A percentile compares a stretch with the other conserved stretches of the same genome.
Evolutionary conservation across 2,888 invertebrate species (phyloP).

Genomic region (Drosophila mercatorum): DNA sequence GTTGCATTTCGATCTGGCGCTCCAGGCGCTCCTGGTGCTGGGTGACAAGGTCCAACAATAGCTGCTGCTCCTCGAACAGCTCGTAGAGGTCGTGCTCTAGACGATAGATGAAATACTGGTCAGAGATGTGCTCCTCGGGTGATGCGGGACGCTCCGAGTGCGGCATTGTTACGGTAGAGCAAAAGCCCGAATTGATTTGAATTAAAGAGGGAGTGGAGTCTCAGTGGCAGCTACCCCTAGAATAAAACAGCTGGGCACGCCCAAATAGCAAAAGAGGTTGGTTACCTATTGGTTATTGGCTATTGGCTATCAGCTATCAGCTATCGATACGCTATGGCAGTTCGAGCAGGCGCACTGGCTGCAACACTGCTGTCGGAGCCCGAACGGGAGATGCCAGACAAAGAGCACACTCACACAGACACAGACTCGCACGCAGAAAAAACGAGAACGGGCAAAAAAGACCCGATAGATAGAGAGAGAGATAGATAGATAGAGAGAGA

Average conservation of each 20-base stretch:
- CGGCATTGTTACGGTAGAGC: conserved; percentile 25
- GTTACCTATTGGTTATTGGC: conserved; percentile 43
- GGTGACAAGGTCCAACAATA: conserved; percentile 17
- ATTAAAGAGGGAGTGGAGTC: too few relatives aligned
- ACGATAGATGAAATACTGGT: not conserved
- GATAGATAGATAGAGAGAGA: conserved; percentile 8
- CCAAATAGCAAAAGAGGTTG: conserved; percentile 1
- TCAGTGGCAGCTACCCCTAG: conserved; percentile 27
- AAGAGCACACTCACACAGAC: not conserved
- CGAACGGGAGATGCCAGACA: conserved; percentile 26
- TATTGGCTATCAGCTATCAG: conserved; percentile 24
- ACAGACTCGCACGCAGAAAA: not conserved
- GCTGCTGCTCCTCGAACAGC: conserved; percentile 47
- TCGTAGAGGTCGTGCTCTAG: conserved; percentile 35
- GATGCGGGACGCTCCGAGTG: not conserved
- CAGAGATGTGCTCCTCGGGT: not conserved
- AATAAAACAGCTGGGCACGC: conserved; percentile 18
- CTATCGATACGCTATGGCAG: conserved; percentile 15
- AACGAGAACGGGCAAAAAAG: not conserved
- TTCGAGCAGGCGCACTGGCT: conserved; percentile 68
- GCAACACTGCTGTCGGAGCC: conserved; percentile 24
- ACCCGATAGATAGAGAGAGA: conserved; percentile 4
- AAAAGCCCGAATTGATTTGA: not conserved
- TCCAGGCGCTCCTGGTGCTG: conserved; percentile 26
- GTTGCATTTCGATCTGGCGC: conserved; percentile 12